These are phyloP conservation scores for Thaumatotibia leucotreta DNA, from an alignment of 1,140 invertebrate genomes.

Conservation along the genomic window DNA sequence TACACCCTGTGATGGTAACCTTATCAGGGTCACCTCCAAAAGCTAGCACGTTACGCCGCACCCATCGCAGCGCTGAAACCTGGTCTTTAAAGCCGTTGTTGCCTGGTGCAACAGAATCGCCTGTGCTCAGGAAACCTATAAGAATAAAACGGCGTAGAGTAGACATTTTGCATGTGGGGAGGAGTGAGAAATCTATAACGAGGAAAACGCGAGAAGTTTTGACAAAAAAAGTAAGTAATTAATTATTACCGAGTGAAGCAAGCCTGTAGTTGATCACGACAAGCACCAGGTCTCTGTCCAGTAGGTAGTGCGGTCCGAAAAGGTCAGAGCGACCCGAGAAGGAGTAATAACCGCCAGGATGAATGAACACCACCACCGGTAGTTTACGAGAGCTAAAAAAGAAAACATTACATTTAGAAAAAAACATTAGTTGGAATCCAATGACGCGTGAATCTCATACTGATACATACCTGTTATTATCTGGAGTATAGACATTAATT, in stretches of 20 bases:
- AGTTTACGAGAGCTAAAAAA: constrained; percentile 32
- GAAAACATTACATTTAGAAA: too few species aligned
- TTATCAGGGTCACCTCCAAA: constrained; percentile 86
- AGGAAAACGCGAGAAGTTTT: background rate
- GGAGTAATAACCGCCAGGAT: constrained; percentile 66
- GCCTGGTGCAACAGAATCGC: constrained; percentile 80
- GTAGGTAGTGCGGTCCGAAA: constrained; percentile 79
- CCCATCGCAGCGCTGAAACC: constrained; percentile 83
- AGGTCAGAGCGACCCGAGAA: constrained; percentile 70
- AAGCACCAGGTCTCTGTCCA: constrained; percentile 81
- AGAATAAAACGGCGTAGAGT: background rate
- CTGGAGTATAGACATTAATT: constrained; percentile 81
- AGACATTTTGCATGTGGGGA: too few species aligned
- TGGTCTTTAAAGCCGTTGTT: constrained; percentile 88
- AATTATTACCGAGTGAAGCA: constrained; percentile 75
- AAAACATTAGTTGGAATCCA: too few species aligned
- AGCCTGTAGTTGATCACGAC: constrained; percentile 86
- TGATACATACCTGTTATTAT: constrained; percentile 39
- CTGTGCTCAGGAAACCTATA: constrained; percentile 82
- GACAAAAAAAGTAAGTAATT: constrained; percentile 14
- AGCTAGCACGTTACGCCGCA: constrained; percentile 82
- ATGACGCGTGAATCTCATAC: background rate
- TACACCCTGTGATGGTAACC: constrained; percentile 84
- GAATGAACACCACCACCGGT: constrained; percentile 79
- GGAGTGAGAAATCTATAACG: too few species aligned